phyloP scores from a whole-genome alignment of 1,140 invertebrate genomes.

The Heliconius congener region DNA sequence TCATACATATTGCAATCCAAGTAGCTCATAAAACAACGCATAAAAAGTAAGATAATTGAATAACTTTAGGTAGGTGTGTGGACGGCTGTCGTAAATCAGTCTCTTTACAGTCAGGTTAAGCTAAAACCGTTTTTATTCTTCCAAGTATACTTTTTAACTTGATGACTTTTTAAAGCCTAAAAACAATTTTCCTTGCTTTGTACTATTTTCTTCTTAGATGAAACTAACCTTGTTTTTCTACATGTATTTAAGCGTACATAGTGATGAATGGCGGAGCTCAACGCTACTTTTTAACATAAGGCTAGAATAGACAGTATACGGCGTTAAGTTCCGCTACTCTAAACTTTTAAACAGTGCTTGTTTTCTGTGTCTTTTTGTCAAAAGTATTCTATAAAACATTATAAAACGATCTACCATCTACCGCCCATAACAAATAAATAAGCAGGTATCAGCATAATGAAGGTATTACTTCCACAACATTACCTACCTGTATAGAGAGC shows the following conservation, averaged over 20 bases:
- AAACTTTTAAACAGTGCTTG: no score
- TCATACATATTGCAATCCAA: constrained; percentile 3
- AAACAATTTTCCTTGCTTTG: not conserved
- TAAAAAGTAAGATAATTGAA: constrained; percentile 34
- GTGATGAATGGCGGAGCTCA: no score
- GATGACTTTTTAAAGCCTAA: not conserved
- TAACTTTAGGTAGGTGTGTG: constrained; percentile 34
- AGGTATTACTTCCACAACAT: constrained; percentile 44
- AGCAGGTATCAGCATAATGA: constrained; percentile 29
- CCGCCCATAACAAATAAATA: constrained; percentile 20
- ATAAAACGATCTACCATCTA: constrained; percentile 13
- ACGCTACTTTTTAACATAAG: no score
- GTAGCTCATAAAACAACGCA: constrained; percentile 21
- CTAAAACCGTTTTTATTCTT: not conserved
- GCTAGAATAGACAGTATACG: no score
- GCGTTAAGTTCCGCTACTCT: no score
- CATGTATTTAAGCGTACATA: no score
- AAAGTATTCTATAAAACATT: not conserved
- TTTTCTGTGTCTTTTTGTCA: not conserved
- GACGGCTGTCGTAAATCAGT: constrained; percentile 26
- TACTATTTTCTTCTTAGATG: not conserved
- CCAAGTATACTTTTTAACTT: not conserved
- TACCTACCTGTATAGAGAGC: constrained; percentile 37
- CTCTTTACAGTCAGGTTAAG: not conserved
- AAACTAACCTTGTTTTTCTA: not conserved